Evolutionary conservation across 2,888 invertebrate species (phyloP), one percentile per base, ranked within the genome.

Genomic region (Cerceris rybyensis): DNA sequence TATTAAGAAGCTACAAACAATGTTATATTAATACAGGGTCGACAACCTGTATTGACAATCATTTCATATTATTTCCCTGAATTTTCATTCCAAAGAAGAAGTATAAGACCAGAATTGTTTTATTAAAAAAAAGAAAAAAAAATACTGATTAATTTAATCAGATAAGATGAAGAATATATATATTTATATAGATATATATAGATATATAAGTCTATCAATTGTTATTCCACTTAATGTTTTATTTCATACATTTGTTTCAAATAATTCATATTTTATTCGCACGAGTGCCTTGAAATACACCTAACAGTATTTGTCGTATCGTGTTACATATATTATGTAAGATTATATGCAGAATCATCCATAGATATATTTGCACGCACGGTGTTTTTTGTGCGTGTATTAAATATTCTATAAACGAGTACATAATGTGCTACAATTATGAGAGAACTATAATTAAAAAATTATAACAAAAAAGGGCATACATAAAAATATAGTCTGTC

Each of bases 251-350:
- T 82, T 79, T 75, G 67, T 85, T 84, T 73, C 65, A 73, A 80
- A 60, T 63, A 50, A 78, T 84, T 76, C 78, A 78, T 80, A 82
- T 83, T 80, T 87, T 86, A 89, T 87, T 87, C 83, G 90, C 90
- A 91, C 91, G 91, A 89, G 91, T 91, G 91, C 90, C 91, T 91
- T 91, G 90, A 89, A 82, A 86, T 88, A 88, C 87, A 89, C 83
- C 82, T 80, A 84, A 86, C 87, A 87, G 87, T 87, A 87, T 87
- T 87, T 71, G 82, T 87, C 75, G 83, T 86, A 84, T 83, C 82
- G 77, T 85, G 83, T 84, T 84, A 81, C 61, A 64, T 75, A 84
- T 70, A 58, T 75, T 63, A 66, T 64, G 61, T 66, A 75, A 66
- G 70, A 75, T 66, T 70, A 59, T 59, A 14, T 63, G 14, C 14